Percentiles rank a stretch among this genome's conserved stretches.
phyloP scores from a whole-genome alignment of 2,797 vertebrate genomes.

The Forpus xanthops region DNA sequence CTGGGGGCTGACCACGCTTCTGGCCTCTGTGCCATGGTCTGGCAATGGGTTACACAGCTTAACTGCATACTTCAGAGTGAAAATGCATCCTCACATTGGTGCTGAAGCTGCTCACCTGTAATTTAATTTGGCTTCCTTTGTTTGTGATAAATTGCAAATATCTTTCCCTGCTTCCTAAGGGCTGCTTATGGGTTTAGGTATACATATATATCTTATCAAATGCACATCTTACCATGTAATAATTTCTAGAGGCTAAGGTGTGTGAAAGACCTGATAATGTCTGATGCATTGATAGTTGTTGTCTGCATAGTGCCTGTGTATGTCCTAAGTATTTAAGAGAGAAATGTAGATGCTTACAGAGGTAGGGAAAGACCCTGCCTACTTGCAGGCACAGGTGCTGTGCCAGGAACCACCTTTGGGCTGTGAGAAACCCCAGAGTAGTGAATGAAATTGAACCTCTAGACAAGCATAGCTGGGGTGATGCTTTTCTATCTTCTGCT shows the following conservation, averaged over 20 bases:
- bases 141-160: not conserved
- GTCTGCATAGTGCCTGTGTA: not conserved
- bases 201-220: not conserved
- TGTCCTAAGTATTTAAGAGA: not conserved
- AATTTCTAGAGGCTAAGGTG: not conserved
- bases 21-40: fast-evolving
- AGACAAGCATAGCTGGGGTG: fast-evolving
- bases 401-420: not conserved
- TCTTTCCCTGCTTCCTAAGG: not conserved
- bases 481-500: not conserved
- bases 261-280: not conserved
- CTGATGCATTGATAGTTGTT: not conserved
- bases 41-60: not conserved
- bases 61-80: not conserved
- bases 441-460: not conserved
- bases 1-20: not conserved
- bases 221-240: not conserved
- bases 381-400: not conserved
- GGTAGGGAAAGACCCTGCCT: not conserved
- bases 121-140: not conserved
- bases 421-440: not conserved
- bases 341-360: not conserved
- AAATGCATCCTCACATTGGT: not conserved
- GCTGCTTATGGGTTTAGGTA: not conserved
- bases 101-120: not conserved